Base-by-base conservation (phyloP, 30 jellyfish, hydroid and myxozoan genomes). In the Aurelia aurita complex sp. Pacific region DNA sequence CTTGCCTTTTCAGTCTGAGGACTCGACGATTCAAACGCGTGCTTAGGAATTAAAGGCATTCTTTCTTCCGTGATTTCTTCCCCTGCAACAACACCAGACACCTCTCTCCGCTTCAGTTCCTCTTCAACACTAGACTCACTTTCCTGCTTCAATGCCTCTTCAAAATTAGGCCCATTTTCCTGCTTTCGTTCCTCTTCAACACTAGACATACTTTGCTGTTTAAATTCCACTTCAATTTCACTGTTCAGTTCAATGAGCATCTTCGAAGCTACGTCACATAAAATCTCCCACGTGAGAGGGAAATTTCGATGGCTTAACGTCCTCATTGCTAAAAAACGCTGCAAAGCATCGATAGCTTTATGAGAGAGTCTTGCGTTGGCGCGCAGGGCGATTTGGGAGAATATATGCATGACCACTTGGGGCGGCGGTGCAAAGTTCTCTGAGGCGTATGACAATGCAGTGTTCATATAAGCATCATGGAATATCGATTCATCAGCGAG, bases 211-310 rank as follows among this genome's bases (percentile, higher is more conserved):
- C 2, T 9, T 66, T 13, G 36, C 43, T 23, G 43, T 7, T 13
- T 13, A n/a, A n/a, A 15, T 29, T 16, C 76, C 76, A 18, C 52
- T 14, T 57, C 73, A 15, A 11, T 16, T 12, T 23, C 46, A 14
- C 0, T 61, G 5, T 35, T 46, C 36, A 70, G 2, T 59, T 69
- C 76, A 16, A 17, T 35, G 33, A 82, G 74, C 23, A 70, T 17
- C 42, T 53, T 65, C 63, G 50, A n/a, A 38, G 78, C 66, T 23
- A 82, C 40, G 36, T 64, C 67, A 23, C 50, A 50, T 16, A 82
- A 15, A 53, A 71, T 19, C 10, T 82, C 91, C 91, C 91, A 82
- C 12, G 91, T 70, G 16, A 69, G 79, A 18, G 69, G 59, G 73
- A 69, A 61, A 60, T 82, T 82, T 33, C 80, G 91, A 72, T 69